These are phyloP conservation scores for Dicentrarchus labrax DNA, from an alignment of 2,113 vertebrate genomes.

Conservation along the genomic window DNA sequence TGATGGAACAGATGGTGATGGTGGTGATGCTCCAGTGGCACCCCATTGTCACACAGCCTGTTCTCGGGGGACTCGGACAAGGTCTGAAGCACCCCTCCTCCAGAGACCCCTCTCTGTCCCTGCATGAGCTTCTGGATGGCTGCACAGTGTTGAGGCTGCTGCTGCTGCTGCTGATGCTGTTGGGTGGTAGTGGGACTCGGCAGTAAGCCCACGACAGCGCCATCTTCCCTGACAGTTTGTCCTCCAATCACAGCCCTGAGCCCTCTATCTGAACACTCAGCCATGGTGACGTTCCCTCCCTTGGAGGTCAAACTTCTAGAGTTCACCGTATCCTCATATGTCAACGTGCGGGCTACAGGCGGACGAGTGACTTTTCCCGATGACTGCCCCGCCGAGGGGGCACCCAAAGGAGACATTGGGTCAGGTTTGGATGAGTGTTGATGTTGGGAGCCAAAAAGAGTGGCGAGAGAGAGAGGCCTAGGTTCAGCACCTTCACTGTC, in stretches of 20 bases:
- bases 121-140: conserved; percentile 94
- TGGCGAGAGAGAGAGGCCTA: conserved; percentile 88
- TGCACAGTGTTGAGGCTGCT: conserved; percentile 83
- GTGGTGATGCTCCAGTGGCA: conserved; percentile 64
- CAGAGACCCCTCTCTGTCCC: conserved; percentile 72
- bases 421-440: conserved; percentile 68
- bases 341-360: conserved; percentile 87
- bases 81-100: conserved; percentile 82
- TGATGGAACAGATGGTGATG: conserved; percentile 53
- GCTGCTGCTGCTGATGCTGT: conserved; percentile 47
- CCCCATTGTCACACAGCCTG: conserved; percentile 84
- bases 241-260: conserved; percentile 9
- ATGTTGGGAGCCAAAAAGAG: conserved; percentile 88
- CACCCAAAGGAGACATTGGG: conserved; percentile 38
- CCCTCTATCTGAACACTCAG: conserved; percentile 14
- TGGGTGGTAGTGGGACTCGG: background rate
- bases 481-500: conserved; percentile 81
- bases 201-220: conserved; percentile 18
- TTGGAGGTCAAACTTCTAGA: conserved; percentile 22
- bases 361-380: conserved; percentile 71
- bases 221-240: background rate
- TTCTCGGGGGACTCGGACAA: conserved; percentile 89
- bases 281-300: background rate
- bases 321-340: conserved; percentile 84
- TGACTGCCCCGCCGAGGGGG: background rate